phyloP scores from a whole-genome alignment of 2,797 vertebrate species.

The Neopelma chrysocephalum region DNA sequence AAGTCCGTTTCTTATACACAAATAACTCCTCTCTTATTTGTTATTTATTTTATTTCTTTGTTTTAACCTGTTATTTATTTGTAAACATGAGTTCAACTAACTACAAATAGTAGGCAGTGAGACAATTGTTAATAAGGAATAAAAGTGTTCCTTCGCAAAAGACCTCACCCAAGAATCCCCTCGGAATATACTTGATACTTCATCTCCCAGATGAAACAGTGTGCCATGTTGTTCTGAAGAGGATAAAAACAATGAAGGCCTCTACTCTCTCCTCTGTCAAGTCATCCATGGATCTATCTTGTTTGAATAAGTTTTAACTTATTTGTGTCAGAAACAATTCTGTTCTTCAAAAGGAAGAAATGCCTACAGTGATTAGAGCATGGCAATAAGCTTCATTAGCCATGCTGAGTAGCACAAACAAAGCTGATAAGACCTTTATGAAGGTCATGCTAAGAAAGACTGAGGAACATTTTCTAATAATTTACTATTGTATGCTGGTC shows the following conservation, averaged over 20 bases:
- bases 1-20: neutral
- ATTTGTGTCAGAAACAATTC: neutral
- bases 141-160: neutral
- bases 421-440: neutral
- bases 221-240: neutral
- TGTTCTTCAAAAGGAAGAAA: neutral
- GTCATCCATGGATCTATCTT: neutral
- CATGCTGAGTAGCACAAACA: neutral
- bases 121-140: neutral
- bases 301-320: neutral
- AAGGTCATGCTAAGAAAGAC: neutral
- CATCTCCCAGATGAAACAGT: neutral
- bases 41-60: neutral
- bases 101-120: neutral
- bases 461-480: neutral
- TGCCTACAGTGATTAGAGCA: neutral
- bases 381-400: neutral
- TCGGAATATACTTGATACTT: neutral
- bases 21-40: neutral
- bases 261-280: neutral
- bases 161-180: neutral
- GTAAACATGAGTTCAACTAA: accelerated
- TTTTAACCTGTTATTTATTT: neutral
- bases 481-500: neutral
- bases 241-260: neutral